A percentile compares a stretch with the other conserved stretches of the same genome.
Conservation (phyloP, 2,888 invertebrate species). For the Euclidia mi region DNA sequence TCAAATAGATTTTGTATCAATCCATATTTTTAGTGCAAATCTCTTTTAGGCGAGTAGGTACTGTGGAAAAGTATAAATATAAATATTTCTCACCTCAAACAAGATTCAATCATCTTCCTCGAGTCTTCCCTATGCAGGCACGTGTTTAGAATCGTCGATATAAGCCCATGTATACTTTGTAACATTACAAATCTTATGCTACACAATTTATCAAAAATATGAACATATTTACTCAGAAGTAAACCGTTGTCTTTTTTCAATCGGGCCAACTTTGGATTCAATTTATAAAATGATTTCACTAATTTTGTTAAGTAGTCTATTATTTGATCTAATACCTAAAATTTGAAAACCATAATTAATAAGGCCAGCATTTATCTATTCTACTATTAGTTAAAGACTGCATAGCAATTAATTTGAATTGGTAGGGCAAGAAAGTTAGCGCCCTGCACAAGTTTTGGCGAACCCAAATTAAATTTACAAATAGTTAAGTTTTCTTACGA, state of each 20-base stretch:
- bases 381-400: too few relatives aligned
- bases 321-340: slow-evolving; percentile 90
- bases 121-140: slow-evolving; percentile 90
- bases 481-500: too few relatives aligned
- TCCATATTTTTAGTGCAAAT: too few relatives aligned
- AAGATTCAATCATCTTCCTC: slow-evolving; percentile 89
- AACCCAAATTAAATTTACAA: too few relatives aligned
- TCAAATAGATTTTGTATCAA: too few relatives aligned
- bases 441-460: too few relatives aligned
- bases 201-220: slow-evolving; percentile 88
- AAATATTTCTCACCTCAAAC: slow-evolving; percentile 82
- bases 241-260: slow-evolving; percentile 82
- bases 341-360: slow-evolving; percentile 40
- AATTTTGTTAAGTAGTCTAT: slow-evolving; percentile 87
- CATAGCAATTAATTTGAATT: too few relatives aligned
- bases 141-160: slow-evolving; percentile 86
- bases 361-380: too few relatives aligned
- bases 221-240: slow-evolving; percentile 83
- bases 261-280: slow-evolving; percentile 85
- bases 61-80: slow-evolving; percentile 3
- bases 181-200: slow-evolving; percentile 88
- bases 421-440: too few relatives aligned
- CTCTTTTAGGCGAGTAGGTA: too few relatives aligned
- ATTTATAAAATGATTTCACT: slow-evolving; percentile 87
- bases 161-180: slow-evolving; percentile 88